Conservation (phyloP, 2,797 vertebrate genomes). For the Centroberyx gerrardi region DNA sequence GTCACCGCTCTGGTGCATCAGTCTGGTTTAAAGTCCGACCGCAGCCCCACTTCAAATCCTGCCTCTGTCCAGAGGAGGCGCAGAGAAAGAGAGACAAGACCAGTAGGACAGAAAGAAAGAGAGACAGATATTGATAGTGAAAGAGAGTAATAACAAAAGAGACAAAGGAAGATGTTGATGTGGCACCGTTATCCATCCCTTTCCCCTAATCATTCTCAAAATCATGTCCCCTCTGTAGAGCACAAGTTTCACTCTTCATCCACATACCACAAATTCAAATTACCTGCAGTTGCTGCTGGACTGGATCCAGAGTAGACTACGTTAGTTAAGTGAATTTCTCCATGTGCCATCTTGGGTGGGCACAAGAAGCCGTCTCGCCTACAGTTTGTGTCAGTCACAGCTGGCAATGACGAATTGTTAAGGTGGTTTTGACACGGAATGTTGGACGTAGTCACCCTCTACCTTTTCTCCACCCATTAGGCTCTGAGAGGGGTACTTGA, state of each 20-base stretch:
- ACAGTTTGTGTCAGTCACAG: slow-evolving; percentile 82
- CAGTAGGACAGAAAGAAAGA: slow-evolving; percentile 41
- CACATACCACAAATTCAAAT: slow-evolving; percentile 72
- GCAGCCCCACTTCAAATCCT: slow-evolving; percentile 54
- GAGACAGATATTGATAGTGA: slow-evolving; percentile 51
- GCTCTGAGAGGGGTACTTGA: slow-evolving; percentile 78
- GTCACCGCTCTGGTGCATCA: slow-evolving; percentile 52
- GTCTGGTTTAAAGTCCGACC: slow-evolving; percentile 65
- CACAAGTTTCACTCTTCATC: slow-evolving; percentile 68
- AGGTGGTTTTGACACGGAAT: slow-evolving; percentile 84
- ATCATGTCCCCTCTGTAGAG: slow-evolving; percentile 57
- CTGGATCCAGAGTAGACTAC: slow-evolving; percentile 61
- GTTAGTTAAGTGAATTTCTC: slow-evolving; percentile 85
- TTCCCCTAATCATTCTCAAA: slow-evolving; percentile 74
- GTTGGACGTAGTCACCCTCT: slow-evolving; percentile 82
- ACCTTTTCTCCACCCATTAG: slow-evolving; percentile 84
- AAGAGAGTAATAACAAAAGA: slow-evolving; percentile 62
- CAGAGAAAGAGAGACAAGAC: slow-evolving; percentile 21
- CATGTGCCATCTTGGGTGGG: slow-evolving; percentile 83
- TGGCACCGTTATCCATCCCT: slow-evolving; percentile 50
- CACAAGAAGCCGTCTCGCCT: slow-evolving; percentile 68
- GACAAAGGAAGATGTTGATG: slow-evolving; percentile 50
- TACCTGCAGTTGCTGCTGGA: slow-evolving; percentile 51
- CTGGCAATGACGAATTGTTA: slow-evolving; percentile 80
- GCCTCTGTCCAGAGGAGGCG: slow-evolving; percentile 24